Evolutionary conservation across 2,113 vertebrate species (phyloP).

Genomic region (Peromyscus maniculatus): DNA sequence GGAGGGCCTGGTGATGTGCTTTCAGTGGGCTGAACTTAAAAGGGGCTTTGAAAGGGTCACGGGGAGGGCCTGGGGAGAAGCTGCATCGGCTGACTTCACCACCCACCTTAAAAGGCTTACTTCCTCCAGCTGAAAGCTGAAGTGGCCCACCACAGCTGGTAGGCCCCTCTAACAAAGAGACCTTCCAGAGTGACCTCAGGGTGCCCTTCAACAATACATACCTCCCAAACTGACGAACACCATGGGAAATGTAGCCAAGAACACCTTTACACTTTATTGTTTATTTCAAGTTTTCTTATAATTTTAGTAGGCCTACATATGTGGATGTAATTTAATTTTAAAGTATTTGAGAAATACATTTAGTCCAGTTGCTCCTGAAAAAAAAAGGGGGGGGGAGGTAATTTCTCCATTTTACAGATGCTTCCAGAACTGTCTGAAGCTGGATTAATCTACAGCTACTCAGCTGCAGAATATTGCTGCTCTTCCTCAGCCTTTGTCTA

Average conservation of each 20-base stretch:
- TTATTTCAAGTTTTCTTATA: constrained; percentile 77
- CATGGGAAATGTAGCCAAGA: constrained; percentile 67
- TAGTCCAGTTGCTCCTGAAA: constrained; percentile 81
- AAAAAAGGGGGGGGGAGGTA: constrained; percentile 80
- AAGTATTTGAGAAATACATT: constrained; percentile 83
- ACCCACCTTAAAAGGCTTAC: constrained; percentile 69
- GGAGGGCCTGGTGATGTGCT: not conserved
- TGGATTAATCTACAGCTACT: constrained; percentile 82
- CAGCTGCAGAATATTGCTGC: constrained; percentile 85
- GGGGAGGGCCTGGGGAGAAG: constrained; percentile 56
- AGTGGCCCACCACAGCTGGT: constrained; percentile 53
- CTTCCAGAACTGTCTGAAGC: constrained; percentile 85
- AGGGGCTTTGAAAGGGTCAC: constrained; percentile 55
- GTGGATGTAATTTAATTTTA: constrained; percentile 80
- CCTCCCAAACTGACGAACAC: constrained; percentile 68
- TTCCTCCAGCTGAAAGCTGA: constrained; percentile 61
- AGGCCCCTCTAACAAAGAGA: constrained; percentile 54
- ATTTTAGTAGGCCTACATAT: constrained; percentile 79
- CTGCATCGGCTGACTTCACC: constrained; percentile 52
- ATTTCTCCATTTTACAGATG: constrained; percentile 86
- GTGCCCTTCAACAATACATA: constrained; percentile 69
- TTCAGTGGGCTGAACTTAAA: constrained; percentile 61
- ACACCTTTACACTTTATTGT: constrained; percentile 67
- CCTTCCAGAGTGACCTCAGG: constrained; percentile 76
- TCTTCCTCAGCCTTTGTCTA: constrained; percentile 84